Evolutionary conservation across 2,797 vertebrate species (phyloP).

Genomic region (Anas capensis): DNA sequence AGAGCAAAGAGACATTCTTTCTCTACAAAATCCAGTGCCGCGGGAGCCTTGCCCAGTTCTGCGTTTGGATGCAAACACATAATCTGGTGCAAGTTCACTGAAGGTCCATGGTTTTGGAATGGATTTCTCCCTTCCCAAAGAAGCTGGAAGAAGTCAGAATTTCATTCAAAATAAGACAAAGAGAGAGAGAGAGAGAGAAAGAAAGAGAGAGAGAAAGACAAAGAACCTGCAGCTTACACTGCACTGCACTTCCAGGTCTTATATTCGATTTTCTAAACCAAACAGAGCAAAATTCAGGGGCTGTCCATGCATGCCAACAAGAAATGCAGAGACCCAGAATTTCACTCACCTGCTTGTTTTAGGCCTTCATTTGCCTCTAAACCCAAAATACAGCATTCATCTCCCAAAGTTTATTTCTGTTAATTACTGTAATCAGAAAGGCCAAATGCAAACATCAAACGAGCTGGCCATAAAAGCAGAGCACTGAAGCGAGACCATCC

Average conservation of each 20-base stretch:
- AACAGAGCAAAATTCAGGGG: neutral
- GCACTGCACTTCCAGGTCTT: neutral
- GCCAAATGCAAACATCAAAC: neutral
- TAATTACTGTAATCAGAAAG: neutral
- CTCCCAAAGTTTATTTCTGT: neutral
- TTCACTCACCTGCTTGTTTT: neutral
- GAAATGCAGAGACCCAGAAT: neutral
- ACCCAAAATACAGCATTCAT: neutral
- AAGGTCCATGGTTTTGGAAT: neutral
- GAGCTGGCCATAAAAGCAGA: neutral
- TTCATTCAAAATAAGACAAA: neutral
- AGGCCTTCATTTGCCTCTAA: neutral
- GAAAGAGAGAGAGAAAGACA: too few species aligned
- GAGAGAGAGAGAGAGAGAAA: too few species aligned
- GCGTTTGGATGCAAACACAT: neutral
- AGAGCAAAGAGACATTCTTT: neutral
- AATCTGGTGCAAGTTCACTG: conserved; percentile 13
- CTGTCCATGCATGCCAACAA: neutral
- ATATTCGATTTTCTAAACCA: neutral
- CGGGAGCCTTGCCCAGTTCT: neutral
- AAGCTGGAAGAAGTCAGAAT: neutral
- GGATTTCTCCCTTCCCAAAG: neutral
- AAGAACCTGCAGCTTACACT: neutral
- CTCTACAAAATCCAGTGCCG: neutral
- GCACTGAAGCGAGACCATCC: neutral